phyloP scores from a whole-genome alignment of 2,888 invertebrate genomes.

The Oscheius sp. region DNA sequence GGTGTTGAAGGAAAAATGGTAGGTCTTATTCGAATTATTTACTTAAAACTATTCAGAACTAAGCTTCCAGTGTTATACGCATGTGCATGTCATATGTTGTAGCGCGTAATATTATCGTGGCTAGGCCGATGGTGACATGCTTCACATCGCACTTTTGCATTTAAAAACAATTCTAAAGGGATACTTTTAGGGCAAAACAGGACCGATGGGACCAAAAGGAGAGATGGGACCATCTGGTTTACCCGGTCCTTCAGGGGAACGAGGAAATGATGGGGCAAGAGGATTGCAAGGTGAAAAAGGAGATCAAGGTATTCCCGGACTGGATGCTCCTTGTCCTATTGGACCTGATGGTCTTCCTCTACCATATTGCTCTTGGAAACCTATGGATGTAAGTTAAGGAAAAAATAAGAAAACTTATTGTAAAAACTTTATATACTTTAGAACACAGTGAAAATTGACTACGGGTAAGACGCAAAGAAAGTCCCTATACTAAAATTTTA shows the following conservation, averaged over 20 bases:
- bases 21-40: background rate
- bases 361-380: constrained; percentile 81
- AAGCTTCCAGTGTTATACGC: background rate
- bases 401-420: background rate
- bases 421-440: constrained; percentile 35
- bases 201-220: constrained; percentile 59
- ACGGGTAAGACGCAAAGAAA: constrained; percentile 49
- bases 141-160: background rate
- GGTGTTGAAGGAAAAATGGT: constrained; percentile 58
- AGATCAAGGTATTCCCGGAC: constrained; percentile 85
- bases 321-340: constrained; percentile 97
- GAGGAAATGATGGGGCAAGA: constrained; percentile 46
- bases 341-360: constrained; percentile 93
- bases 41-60: background rate
- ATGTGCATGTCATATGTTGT: constrained; percentile 32
- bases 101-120: constrained; percentile 1
- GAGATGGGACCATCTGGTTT: constrained; percentile 59
- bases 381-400: constrained; percentile 53
- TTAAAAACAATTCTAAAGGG: background rate
- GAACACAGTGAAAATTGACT: constrained; percentile 58
- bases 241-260: constrained; percentile 60
- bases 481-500: background rate
- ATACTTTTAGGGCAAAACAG: constrained; percentile 58
- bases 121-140: background rate
- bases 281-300: constrained; percentile 44